Conservation (phyloP, 2,113 vertebrate species). For the Mystacornis crossleyi region DNA sequence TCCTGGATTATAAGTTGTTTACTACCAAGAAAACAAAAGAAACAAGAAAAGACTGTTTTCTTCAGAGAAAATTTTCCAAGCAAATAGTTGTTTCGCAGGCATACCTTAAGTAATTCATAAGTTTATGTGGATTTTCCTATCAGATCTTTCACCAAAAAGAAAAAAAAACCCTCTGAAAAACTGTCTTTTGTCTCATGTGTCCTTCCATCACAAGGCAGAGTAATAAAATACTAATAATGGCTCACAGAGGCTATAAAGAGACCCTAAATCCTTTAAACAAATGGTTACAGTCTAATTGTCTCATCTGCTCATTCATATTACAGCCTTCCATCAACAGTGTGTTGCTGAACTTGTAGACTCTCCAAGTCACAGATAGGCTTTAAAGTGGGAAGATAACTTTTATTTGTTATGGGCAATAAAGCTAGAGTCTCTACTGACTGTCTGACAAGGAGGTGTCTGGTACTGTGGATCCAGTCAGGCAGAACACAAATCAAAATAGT, state of each 20-base stretch:
- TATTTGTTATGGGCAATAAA: slow-evolving; percentile 78
- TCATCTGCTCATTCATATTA: slow-evolving; percentile 71
- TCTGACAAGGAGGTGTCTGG: slow-evolving; percentile 62
- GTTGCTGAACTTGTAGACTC: slow-evolving; percentile 66
- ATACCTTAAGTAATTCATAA: background rate
- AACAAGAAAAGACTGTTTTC: background rate
- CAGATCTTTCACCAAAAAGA: background rate
- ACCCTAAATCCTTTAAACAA: slow-evolving; percentile 79
- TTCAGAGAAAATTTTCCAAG: background rate
- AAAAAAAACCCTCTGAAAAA: background rate
- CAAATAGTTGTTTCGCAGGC: background rate
- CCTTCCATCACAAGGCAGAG: slow-evolving; percentile 63
- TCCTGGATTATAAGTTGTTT: background rate
- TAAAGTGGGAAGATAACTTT: slow-evolving; percentile 75
- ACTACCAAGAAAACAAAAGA: background rate
- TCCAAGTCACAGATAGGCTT: slow-evolving; percentile 71
- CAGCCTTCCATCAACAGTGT: slow-evolving; percentile 54
- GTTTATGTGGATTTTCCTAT: background rate
- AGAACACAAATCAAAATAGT: slow-evolving; percentile 70
- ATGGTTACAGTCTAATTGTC: slow-evolving; percentile 77
- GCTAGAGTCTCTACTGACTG: slow-evolving; percentile 61
- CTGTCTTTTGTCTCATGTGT: slow-evolving; percentile 61
- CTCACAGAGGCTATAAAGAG: slow-evolving; percentile 55
- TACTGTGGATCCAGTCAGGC: slow-evolving; percentile 59
- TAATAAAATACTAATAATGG: slow-evolving; percentile 65